Percentiles rank a stretch among this genome's conserved stretches.
phyloP scores from a whole-genome alignment of 2,113 vertebrate genomes.

The Pan troglodytes region NHGRI_mPanTro3-v2.1_pri NC_072404.2:118734001-118734500 shows the following conservation, averaged over 20 bases:
- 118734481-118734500: background rate
- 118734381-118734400: background rate
- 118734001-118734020: no score
- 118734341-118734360: background rate
- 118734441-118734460: background rate
- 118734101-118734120: no score
- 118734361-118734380: background rate
- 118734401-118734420: background rate
- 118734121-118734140: no score
- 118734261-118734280: background rate
- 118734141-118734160: no score
- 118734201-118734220: background rate
- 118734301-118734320: background rate
- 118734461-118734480: background rate
- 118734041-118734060: no score
- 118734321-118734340: background rate
- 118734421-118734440: constrained; percentile 3
- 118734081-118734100: no score
- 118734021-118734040: no score
- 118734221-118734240: background rate
- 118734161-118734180: background rate
- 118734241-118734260: background rate
- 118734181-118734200: background rate
- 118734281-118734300: background rate
- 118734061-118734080: no score